phyloP scores from a whole-genome alignment of 2,888 invertebrate genomes.

The Pollenia griseotomentosa region DNA sequence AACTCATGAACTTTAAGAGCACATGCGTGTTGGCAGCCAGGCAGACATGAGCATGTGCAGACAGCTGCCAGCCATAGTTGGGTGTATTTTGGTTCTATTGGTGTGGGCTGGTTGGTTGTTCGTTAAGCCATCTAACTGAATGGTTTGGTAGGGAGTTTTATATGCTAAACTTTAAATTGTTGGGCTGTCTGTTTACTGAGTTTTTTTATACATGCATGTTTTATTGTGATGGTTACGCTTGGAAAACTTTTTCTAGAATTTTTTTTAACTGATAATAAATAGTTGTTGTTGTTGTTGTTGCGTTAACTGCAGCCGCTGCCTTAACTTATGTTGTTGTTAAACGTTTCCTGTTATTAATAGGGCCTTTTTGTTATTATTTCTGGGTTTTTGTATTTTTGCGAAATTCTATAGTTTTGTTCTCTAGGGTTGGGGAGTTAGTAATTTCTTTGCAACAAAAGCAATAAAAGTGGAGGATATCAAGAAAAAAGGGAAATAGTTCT shows the following conservation, averaged over 20 bases:
- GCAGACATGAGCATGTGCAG: constrained; percentile 46
- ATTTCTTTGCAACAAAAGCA: not conserved
- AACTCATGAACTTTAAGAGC: constrained; percentile 18
- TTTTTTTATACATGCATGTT: constrained; percentile 8
- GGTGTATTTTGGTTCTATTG: not conserved
- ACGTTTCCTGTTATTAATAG: constrained; percentile 73
- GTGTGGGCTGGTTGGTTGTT: not conserved
- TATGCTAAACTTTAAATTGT: not conserved
- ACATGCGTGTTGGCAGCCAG: constrained; percentile 40
- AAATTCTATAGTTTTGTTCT: constrained; percentile 27
- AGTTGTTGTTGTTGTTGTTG: constrained; percentile 40
- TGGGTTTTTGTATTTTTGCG: constrained; percentile 26
- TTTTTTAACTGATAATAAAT: constrained; percentile 48
- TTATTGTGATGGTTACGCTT: constrained; percentile 68
- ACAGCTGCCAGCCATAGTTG: constrained; percentile 37
- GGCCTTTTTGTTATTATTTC: constrained; percentile 25
- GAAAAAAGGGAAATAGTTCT: too few species aligned
- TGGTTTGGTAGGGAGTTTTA: not conserved
- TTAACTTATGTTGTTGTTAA: constrained; percentile 56
- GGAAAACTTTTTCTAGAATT: constrained; percentile 51
- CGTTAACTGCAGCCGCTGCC: constrained; percentile 14
- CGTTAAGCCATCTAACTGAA: not conserved
- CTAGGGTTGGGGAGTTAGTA: not conserved
- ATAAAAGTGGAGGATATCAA: too few species aligned
- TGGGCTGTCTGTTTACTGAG: constrained; percentile 5